Conservation (phyloP, 2,797 vertebrate species). For the Tolypeutes matacus region DNA sequence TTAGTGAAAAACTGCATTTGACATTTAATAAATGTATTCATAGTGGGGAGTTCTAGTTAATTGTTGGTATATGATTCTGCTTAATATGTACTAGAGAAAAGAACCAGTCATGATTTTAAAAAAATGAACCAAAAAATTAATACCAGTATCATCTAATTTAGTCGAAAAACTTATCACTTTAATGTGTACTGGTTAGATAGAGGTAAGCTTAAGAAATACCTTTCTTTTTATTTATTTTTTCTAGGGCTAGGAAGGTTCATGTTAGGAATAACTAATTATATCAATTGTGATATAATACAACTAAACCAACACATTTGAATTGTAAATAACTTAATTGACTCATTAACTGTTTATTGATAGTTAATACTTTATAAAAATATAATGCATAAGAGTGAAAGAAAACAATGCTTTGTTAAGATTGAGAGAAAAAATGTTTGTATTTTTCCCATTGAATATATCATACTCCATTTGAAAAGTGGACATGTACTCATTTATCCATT, state of each 20-base stretch:
- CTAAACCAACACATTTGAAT: not conserved
- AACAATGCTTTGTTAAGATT: not conserved
- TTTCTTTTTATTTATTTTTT: slow-evolving; percentile 22
- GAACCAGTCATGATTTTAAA: not conserved
- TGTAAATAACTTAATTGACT: slow-evolving; percentile 28
- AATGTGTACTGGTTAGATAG: not conserved
- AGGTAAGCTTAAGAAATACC: slow-evolving; percentile 31
- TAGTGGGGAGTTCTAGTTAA: not conserved
- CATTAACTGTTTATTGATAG: not conserved
- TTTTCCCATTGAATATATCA: not conserved
- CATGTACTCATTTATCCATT: not conserved
- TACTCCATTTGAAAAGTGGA: not conserved
- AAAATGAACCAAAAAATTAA: slow-evolving; percentile 18
- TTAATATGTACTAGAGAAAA: slow-evolving; percentile 24
- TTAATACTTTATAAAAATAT: not conserved
- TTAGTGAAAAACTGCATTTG: slow-evolving; percentile 20
- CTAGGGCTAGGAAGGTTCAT: not conserved
- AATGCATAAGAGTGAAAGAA: not conserved
- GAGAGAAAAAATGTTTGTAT: not conserved
- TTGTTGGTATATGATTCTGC: not conserved
- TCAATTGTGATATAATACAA: slow-evolving; percentile 8
- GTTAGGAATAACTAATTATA: slow-evolving; percentile 41
- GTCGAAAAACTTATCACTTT: slow-evolving; percentile 17
- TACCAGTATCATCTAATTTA: not conserved
- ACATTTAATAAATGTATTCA: slow-evolving; percentile 1